Evolutionary conservation across 2,113 vertebrate species (phyloP), one percentile per base, ranked within the genome.

Genomic region (Poeciliopsis occidentalis): DNA sequence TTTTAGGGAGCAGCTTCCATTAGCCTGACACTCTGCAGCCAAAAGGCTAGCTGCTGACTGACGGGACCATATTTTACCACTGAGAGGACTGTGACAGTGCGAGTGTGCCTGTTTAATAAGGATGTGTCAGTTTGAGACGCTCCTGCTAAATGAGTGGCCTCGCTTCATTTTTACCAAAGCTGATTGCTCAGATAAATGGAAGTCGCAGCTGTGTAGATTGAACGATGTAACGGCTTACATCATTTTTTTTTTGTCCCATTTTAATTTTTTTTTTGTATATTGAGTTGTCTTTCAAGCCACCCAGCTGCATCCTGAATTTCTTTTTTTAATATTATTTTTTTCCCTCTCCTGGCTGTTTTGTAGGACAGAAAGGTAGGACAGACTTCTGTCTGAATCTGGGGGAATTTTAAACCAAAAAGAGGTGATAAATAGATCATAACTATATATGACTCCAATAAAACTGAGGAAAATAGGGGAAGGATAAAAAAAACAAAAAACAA

Each of bases 21-120:
- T 81, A 69, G 83, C 69, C 70, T 77, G 72, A 81, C 75, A 60
- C 29, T 29, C 6, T n/a, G 60, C 22, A 66, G 80, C 72, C 69
- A 13, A 79, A 29, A 71, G 75, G 80, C 44, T 17, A 73, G 57
- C 34, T 19, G 8, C 3, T 64, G 66, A 73, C 73, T 65, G 65
- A 47, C 34, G n/a, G 57, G 22, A n/a, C 30, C 73, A 41, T 24
- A 31, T 78, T 64, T 47, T 71, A 80, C 64, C 47, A 32, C 41
- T 30, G 27, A 65, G 22, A 60, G 39, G 68, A 62, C 67, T 34
- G 41, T 41, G 60, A 72, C 60, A 64, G 41, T 72, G 34, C n/a
- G 39, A 51, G 27, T 64, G 41, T 47, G 22, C 39, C 71, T 30
- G n/a, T 64, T 62, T 64, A 32, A 64, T 31, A 73, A 51, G 29